Base-by-base conservation (phyloP, 1,140 invertebrate species). In the Scaptomyza graminum region DNA sequence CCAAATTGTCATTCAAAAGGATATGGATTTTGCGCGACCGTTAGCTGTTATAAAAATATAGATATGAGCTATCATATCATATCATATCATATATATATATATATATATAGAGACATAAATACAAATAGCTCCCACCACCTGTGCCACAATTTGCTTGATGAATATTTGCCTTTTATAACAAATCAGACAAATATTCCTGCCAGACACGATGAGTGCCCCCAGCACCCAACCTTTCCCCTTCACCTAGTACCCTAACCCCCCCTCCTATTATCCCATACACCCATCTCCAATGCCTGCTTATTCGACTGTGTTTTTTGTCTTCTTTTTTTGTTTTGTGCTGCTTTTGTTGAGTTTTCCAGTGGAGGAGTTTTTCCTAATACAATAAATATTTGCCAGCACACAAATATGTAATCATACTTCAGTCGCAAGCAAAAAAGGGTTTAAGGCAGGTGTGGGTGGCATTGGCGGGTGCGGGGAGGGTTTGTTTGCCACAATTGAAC, bases 1-100 rank as follows among this genome's bases (percentile, higher is more conserved):
- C 82, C 82, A 87, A 87, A 87, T 87, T 87, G 82, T 87, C 83
- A 87, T 87, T 87, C 83, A 87, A 87, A 87, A 74, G 82, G 78
- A 82, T 79, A 77, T 81, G 44, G 56, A 71, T 81, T 64, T 65
- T 47, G 43, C 39, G 46, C 70, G 47, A 67, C 57, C 41, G 39
- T 47, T 70, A 44, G 59, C 56, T 51, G 72, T 70, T 63, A 74
- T 59, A 76, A 73, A 73, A 60, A 72, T 73, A 59, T 66, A 74
- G 78, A 81, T 81, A 80, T 71, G 57, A 71, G 66, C 61, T 75
- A 81, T 81, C 74, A 76, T 67, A 73, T 61, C 39, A 50, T 49
- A 66, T 46, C 43, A 43, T 64, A 60, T n/a, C 54, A 72, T 47
- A 39, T 61, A 56, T 70, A 55, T 63, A n/a, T 64, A 39, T 77